These are phyloP conservation scores for Pseudachorutes palmiensis DNA, from an alignment of 1,140 invertebrate species.

Conservation along the genomic window DNA sequence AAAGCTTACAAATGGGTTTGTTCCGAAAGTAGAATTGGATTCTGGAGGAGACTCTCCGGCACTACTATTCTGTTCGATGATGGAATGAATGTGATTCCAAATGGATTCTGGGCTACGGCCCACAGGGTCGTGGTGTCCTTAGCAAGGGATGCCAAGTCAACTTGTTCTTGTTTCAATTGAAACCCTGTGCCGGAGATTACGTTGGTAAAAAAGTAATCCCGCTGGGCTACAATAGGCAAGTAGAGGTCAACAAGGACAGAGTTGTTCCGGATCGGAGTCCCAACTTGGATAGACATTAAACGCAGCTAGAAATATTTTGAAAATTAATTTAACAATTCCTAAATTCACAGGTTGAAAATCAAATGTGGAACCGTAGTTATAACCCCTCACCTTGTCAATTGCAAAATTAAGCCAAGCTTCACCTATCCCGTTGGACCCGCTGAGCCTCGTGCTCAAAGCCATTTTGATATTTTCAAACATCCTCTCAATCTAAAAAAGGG, in stretches of 20 bases:
- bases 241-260: constrained; percentile 47
- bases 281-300: constrained; percentile 47
- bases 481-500: constrained; percentile 40
- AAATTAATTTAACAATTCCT: too few species aligned
- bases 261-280: constrained; percentile 43
- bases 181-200: constrained; percentile 45
- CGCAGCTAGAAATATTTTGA: constrained; percentile 48
- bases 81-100: constrained; percentile 42
- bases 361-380: too few species aligned
- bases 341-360: too few species aligned
- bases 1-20: constrained; percentile 21
- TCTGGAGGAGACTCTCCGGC: constrained; percentile 43
- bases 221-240: constrained; percentile 45
- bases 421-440: constrained; percentile 35
- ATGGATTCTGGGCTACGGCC: constrained; percentile 34
- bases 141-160: constrained; percentile 37
- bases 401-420: constrained; percentile 42
- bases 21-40: constrained; percentile 16
- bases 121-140: constrained; percentile 42
- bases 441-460: constrained; percentile 35
- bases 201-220: constrained; percentile 48
- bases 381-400: constrained; percentile 44
- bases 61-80: constrained; percentile 46
- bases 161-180: constrained; percentile 40
- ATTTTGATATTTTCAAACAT: constrained; percentile 42